Base-by-base conservation (phyloP, 2,113 vertebrate genomes). In the Salvelinus sp. region DNA sequence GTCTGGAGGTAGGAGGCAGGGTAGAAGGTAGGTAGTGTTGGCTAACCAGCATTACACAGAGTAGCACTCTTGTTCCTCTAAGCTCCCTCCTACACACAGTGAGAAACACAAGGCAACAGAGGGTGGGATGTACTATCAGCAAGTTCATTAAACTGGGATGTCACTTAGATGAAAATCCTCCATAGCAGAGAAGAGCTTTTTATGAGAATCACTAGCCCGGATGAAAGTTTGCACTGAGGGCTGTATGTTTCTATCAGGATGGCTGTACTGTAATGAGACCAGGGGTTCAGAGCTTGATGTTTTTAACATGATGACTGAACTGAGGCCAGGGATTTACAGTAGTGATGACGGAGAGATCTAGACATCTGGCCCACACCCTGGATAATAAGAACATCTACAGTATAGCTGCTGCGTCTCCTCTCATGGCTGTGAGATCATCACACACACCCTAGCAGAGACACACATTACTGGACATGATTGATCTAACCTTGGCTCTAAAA, bases 381-480 rank as follows among this genome's bases (percentile, higher is more conserved):
- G 64, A 74, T 74, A 60, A 28, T 72, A 71, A 23, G 48, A 28
- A 63, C 6, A 18, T 13, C 50, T 18, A 54, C 50, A 54, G 48
- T 54, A 54, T 4, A 54, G 48, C 16, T 54, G 27, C 25, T 38
- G 18, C 23, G 44, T 44, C 72, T 79, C 25, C 6, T 57, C 80
- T 79, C 75, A 60, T 64, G 48, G 48, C 63, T 81, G 82, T 13
- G 72, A 81, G 80, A 81, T 85, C 79, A 84, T 81, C 30, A 79
- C 67, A 58, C n/a, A 25, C 27, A 13, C 4, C 4, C 50, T 54
- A 67, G 20, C 22, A 44, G 27, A 69, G 58, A 69, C 65, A 60
- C 13, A 4, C 20, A 54, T 6, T 54, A 54, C 27, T n/a, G 6
- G 4, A 0, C 57, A 16, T 9, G 10, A 74, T 50, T 38, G n/a